These are phyloP conservation scores for Acanthaster planci DNA, from an alignment of 35 echinoderm and acorn worm species.

Conservation along the genomic window DNA sequence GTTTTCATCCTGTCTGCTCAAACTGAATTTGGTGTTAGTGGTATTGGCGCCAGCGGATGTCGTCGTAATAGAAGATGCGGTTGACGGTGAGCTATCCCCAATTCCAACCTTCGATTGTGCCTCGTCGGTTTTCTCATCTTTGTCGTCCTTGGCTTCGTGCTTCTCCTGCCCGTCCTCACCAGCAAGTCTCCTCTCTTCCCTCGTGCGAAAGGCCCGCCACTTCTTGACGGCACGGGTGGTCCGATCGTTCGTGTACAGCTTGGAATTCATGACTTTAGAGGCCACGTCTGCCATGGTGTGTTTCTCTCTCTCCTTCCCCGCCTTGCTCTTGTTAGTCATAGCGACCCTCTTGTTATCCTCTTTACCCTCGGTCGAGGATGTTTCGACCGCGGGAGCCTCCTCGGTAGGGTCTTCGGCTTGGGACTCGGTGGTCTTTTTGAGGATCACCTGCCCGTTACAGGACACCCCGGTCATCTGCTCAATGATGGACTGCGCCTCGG, in stretches of 20 bases:
- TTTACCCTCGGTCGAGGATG: neutral
- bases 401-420: neutral
- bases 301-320: neutral
- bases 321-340: neutral
- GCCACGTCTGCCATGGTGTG: neutral
- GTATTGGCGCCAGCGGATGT: too few species aligned
- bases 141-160: too few species aligned
- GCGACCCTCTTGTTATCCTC: neutral
- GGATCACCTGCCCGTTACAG: neutral
- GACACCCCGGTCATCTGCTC: conserved; percentile 7
- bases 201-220: neutral
- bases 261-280: neutral
- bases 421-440: neutral
- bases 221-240: neutral
- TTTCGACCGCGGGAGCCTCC: neutral
- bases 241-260: neutral
- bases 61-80: neutral
- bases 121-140: neutral
- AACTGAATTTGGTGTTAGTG: too few species aligned
- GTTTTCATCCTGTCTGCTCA: neutral
- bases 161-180: too few species aligned
- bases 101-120: neutral
- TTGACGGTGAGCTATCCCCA: neutral
- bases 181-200: neutral
- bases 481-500: conserved; percentile 3